Percentiles rank a stretch among this genome's conserved stretches.
Conservation (phyloP, 2,113 vertebrate species). For the Paratilapia polleni region DNA sequence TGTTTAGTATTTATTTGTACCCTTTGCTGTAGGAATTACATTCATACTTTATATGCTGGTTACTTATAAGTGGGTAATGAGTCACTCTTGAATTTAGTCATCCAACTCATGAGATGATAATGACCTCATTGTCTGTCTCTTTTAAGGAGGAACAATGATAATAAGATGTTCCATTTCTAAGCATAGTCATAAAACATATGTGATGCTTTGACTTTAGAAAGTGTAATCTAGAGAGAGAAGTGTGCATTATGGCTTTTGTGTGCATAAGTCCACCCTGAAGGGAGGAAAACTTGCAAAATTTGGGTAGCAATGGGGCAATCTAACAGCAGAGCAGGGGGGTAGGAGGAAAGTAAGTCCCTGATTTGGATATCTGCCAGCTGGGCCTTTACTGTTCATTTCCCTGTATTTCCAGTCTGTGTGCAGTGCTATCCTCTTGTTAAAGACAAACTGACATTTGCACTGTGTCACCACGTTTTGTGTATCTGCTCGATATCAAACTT, state of each 20-base stretch:
- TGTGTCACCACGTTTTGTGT: neutral
- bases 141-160: too few species aligned
- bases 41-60: neutral
- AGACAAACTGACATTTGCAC: neutral
- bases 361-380: neutral
- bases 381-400: neutral
- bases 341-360: neutral
- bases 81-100: neutral
- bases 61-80: neutral
- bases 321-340: neutral
- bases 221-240: neutral
- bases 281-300: neutral
- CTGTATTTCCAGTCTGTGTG: neutral
- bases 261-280: neutral
- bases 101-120: neutral
- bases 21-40: neutral
- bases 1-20: neutral
- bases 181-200: too few species aligned
- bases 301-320: neutral
- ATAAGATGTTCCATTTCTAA: too few species aligned
- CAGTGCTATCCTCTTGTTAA: neutral
- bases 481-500: neutral
- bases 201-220: too few species aligned
- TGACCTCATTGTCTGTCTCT: neutral
- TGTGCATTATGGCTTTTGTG: neutral